Percentiles rank a stretch among this genome's conserved stretches.
Evolutionary conservation across 1,140 invertebrate genomes (phyloP).

Genomic region (Drosophila arizonae): DNA sequence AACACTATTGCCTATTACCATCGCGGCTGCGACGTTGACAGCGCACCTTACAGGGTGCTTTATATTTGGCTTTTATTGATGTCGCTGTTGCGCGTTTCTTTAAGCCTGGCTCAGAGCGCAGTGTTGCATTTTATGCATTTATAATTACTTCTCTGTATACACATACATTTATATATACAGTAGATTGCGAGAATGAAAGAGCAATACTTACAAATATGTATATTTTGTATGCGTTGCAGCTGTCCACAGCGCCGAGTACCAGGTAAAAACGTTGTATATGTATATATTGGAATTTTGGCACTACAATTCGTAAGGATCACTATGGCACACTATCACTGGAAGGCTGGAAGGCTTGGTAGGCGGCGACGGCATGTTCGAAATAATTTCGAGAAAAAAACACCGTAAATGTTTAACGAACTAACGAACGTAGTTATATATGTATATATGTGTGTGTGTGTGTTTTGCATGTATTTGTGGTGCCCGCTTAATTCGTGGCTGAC

Average conservation of each 20-base stretch:
- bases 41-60: constrained; percentile 67
- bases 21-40: constrained; percentile 44
- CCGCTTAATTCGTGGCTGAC: constrained; percentile 26
- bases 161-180: not conserved
- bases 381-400: constrained; percentile 7
- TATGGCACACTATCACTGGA: constrained; percentile 42
- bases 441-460: not conserved
- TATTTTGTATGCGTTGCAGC: constrained; percentile 17
- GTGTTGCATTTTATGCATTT: constrained; percentile 72
- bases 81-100: constrained; percentile 23
- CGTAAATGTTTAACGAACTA: constrained; percentile 13
- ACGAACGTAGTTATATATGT: not conserved
- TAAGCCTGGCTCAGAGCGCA: constrained; percentile 45
- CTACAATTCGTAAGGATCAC: constrained; percentile 57
- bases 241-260: constrained; percentile 14
- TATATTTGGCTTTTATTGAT: constrained; percentile 51
- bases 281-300: constrained; percentile 60
- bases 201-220: constrained; percentile 25
- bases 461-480: not conserved
- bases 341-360: constrained; percentile 13
- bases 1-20: constrained; percentile 28
- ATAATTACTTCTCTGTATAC: constrained; percentile 65
- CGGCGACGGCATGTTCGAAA: constrained; percentile 14
- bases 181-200: not conserved
- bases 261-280: constrained; percentile 34